A percentile compares a stretch with the other conserved stretches of the same genome.
These are phyloP conservation scores for Tortrix viridana DNA, from an alignment of 2,888 invertebrate genomes.

Conservation along the genomic window DNA sequence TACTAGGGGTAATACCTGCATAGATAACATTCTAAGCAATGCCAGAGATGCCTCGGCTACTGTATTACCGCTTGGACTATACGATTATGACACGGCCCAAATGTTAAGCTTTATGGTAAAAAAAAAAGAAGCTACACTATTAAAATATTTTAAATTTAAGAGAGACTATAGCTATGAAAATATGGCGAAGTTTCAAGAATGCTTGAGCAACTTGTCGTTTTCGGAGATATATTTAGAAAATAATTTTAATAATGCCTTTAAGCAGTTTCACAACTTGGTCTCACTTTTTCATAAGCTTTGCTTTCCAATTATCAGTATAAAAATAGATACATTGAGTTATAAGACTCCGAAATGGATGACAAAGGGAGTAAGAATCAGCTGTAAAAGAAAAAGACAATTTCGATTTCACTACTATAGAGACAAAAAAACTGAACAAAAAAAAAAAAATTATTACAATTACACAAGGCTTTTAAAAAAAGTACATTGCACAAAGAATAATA, in stretches of 20 bases:
- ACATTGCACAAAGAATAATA: not conserved
- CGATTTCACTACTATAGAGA: not conserved
- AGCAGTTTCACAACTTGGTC: not conserved
- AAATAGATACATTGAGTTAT: not conserved
- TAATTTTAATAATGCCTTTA: constrained; percentile 3
- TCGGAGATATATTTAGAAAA: not conserved
- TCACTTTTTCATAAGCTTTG: constrained; percentile 1
- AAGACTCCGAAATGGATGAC: not conserved
- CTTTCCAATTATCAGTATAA: not conserved
- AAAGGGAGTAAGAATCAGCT: not conserved
- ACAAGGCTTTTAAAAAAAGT: constrained; percentile 3
- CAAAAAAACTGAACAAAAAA: not conserved
- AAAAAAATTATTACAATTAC: constrained; percentile 2
- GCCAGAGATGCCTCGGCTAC: not conserved
- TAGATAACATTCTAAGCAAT: constrained; percentile 1
- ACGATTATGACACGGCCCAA: constrained; percentile 2
- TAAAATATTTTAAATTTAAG: not conserved
- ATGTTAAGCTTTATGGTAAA: not conserved
- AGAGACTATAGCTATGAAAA: not conserved
- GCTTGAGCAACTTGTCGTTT: not conserved
- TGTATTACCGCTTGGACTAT: not conserved
- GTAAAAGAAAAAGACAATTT: constrained; percentile 6
- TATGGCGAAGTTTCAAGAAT: not conserved
- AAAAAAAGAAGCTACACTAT: not conserved
- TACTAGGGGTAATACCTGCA: not conserved